Percentiles rank a stretch among this genome's conserved stretches.
Evolutionary conservation across 2,113 vertebrate genomes (phyloP).

Genomic region (Willisornis vidua): DNA sequence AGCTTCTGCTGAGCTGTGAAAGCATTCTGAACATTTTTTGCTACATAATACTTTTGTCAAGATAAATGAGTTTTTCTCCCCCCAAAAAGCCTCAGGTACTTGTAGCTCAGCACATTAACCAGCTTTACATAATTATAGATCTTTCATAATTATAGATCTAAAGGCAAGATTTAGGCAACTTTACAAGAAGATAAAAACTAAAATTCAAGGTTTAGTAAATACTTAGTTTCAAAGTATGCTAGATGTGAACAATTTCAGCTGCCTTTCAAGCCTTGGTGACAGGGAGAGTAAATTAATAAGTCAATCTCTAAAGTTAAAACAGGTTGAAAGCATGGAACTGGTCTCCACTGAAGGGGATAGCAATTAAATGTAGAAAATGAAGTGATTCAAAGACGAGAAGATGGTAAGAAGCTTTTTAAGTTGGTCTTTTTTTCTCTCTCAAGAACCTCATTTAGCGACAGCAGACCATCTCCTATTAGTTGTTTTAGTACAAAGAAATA

Average conservation of each 20-base stretch:
- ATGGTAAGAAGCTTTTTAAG: not conserved
- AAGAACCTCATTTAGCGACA: not conserved
- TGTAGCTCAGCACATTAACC: not conserved
- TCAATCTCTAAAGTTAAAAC: not conserved
- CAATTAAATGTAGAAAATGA: not conserved
- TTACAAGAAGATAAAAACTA: not conserved
- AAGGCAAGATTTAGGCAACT: not conserved
- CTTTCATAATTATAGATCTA: not conserved
- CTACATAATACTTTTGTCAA: not conserved
- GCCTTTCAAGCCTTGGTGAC: not conserved
- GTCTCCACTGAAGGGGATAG: accelerated
- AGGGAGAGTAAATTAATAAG: not conserved
- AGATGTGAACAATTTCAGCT: not conserved
- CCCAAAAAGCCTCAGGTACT: not conserved
- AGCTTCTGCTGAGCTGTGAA: not conserved
- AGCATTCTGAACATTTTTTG: not conserved
- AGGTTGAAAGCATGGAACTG: not conserved
- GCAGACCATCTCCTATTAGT: not conserved
- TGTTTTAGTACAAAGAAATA: not conserved
- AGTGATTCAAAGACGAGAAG: not conserved
- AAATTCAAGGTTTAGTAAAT: not conserved
- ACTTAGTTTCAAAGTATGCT: not conserved
- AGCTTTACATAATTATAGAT: not conserved
- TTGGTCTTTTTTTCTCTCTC: not conserved
- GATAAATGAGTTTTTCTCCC: not conserved